These are phyloP conservation scores for Apostichopus parvimensis DNA, from an alignment of 35 echinoderm and acorn worm species.

Conservation along the genomic window DNA sequence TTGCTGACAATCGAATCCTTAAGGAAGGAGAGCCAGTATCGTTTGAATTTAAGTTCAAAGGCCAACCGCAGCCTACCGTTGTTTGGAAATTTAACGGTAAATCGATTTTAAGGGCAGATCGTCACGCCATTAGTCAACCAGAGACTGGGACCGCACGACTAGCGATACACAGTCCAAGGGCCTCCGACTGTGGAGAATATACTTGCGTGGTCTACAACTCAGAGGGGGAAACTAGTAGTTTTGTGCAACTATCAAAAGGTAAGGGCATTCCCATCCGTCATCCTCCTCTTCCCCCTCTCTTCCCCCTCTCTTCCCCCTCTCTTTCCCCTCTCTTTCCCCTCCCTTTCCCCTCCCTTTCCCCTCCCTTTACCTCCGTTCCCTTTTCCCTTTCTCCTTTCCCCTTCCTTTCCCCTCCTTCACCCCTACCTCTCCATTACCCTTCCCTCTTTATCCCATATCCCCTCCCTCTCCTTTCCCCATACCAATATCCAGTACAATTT, in stretches of 20 bases:
- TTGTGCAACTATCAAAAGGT: not conserved
- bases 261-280: not conserved
- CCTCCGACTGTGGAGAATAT: conserved; percentile 24
- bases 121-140: conserved; percentile 14
- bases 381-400: too few relatives aligned
- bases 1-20: not conserved
- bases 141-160: conserved; percentile 23
- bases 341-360: too few relatives aligned
- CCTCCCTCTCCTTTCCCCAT: not conserved
- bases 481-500: too few relatives aligned
- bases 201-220: conserved; percentile 43
- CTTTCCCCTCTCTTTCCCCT: not conserved
- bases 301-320: not conserved
- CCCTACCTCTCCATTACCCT: not conserved
- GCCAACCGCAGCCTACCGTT: conserved; percentile 18
- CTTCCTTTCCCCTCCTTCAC: too few relatives aligned
- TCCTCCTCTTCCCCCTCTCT: too few relatives aligned
- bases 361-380: not conserved
- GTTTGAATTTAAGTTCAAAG: conserved; percentile 36
- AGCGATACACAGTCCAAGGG: not conserved
- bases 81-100: conserved; percentile 46
- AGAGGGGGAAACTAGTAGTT: conserved; percentile 5
- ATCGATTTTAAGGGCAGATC: conserved; percentile 31
- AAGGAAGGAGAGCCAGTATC: conserved; percentile 30
- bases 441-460: not conserved